Percentiles rank a stretch among this genome's conserved stretches.
Evolutionary conservation across 92 coral and sea anemone species (phyloP).

Genomic region (Zoanthus sansibaricus): DNA sequence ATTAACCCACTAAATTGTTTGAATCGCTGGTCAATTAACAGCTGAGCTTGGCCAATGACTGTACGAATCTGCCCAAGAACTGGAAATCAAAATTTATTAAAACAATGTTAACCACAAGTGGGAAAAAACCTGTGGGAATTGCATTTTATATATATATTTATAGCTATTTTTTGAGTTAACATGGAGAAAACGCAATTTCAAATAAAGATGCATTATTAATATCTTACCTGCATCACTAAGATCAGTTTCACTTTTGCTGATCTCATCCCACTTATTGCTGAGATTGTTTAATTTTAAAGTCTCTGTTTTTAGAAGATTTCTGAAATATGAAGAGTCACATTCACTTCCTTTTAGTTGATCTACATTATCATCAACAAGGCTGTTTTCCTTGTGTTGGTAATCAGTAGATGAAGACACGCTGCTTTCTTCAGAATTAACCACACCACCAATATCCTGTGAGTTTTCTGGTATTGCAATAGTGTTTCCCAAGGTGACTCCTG

Average conservation of each 20-base stretch:
- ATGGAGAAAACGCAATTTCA: too few relatives aligned
- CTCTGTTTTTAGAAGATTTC: constrained; percentile 74
- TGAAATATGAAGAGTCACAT: constrained; percentile 66
- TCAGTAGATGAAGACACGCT: not conserved
- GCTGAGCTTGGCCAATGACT: constrained; percentile 88
- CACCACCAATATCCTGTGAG: not conserved
- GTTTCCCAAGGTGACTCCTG: not conserved
- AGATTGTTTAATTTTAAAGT: constrained; percentile 71
- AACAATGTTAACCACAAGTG: too few relatives aligned
- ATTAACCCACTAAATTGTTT: constrained; percentile 86
- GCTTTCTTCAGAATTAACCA: not conserved
- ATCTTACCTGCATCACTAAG: constrained; percentile 83
- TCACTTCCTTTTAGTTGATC: not conserved
- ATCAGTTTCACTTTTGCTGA: constrained; percentile 50
- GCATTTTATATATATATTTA: too few relatives aligned
- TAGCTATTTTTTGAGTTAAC: too few relatives aligned
- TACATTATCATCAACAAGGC: not conserved
- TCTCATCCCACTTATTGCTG: constrained; percentile 77
- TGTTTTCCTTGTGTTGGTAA: not conserved
- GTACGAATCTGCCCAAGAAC: constrained; percentile 81
- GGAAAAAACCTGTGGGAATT: too few relatives aligned
- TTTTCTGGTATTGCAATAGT: not conserved
- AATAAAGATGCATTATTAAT: too few relatives aligned
- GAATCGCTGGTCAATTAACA: constrained; percentile 83
- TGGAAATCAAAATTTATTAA: constrained; percentile 19